A percentile compares a stretch with the other conserved stretches of the same genome.
These are phyloP conservation scores for Cyprinodon brontotheroides DNA, from an alignment of 2,113 vertebrate genomes.

Conservation along the genomic window DNA sequence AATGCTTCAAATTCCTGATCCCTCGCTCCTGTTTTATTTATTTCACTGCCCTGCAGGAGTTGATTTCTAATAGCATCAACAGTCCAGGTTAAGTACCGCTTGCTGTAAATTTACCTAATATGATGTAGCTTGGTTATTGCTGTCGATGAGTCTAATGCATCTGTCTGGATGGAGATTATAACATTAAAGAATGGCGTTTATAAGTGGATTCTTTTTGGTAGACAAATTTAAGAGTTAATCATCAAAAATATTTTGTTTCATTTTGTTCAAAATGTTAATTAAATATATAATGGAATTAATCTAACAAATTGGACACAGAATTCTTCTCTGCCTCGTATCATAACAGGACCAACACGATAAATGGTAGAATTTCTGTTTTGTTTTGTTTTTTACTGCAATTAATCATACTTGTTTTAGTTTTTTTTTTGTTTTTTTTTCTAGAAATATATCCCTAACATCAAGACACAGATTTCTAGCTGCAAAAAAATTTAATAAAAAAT, in stretches of 20 bases:
- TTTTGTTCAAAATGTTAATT: background rate
- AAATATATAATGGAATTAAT: background rate
- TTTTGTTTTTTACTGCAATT: background rate
- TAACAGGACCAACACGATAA: background rate
- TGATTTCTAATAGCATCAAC: conserved; percentile 6
- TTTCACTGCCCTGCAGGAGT: conserved; percentile 14
- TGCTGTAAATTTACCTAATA: background rate
- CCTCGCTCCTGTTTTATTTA: conserved; percentile 41
- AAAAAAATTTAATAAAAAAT: background rate
- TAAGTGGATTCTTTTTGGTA: background rate
- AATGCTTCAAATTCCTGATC: conserved; percentile 12
- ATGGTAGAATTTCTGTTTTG: background rate
- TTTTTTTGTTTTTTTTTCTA: no score
- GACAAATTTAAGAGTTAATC: background rate
- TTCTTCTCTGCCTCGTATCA: background rate
- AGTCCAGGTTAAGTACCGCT: background rate
- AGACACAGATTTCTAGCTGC: background rate
- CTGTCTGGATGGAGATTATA: conserved; percentile 5
- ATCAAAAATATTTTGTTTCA: background rate
- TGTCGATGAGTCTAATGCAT: background rate
- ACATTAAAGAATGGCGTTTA: background rate
- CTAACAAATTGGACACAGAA: background rate
- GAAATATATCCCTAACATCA: background rate
- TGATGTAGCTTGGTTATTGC: background rate
- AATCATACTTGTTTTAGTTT: no score